Conservation (phyloP, 2,113 vertebrate species). For the Microtus pennsylvanicus region DNA sequence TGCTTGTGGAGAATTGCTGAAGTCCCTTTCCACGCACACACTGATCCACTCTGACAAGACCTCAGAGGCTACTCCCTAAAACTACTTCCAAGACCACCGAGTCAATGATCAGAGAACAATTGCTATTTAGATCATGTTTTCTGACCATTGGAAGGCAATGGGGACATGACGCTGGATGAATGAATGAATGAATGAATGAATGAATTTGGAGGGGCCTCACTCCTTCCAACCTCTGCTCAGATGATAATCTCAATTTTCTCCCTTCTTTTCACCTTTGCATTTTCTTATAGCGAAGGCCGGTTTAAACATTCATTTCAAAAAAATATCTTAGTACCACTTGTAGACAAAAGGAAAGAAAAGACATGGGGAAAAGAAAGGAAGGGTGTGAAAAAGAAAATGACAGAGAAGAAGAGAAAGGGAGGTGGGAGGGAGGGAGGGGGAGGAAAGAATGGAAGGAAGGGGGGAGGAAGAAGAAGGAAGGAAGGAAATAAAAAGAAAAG, state of each 20-base stretch:
- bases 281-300: neutral
- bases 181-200: neutral
- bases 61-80: neutral
- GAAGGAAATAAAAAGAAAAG: too few relatives aligned
- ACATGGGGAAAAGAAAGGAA: too few relatives aligned
- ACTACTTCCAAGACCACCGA: neutral
- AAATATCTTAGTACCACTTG: neutral
- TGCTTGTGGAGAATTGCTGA: neutral
- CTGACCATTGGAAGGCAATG: neutral
- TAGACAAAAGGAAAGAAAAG: neutral
- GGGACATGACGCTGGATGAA: neutral
- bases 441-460: too few relatives aligned
- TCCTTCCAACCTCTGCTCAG: neutral
- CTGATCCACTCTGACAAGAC: neutral
- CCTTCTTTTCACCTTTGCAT: neutral
- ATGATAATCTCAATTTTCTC: neutral
- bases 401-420: too few relatives aligned
- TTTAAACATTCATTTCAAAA: neutral
- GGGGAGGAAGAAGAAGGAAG: too few relatives aligned
- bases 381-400: too few relatives aligned
- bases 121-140: neutral
- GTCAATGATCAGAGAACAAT: neutral
- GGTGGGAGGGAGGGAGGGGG: too few relatives aligned
- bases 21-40: neutral
- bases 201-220: neutral